Conservation (phyloP, 2,113 vertebrate species). For the Prionailurus viverrinus region DNA sequence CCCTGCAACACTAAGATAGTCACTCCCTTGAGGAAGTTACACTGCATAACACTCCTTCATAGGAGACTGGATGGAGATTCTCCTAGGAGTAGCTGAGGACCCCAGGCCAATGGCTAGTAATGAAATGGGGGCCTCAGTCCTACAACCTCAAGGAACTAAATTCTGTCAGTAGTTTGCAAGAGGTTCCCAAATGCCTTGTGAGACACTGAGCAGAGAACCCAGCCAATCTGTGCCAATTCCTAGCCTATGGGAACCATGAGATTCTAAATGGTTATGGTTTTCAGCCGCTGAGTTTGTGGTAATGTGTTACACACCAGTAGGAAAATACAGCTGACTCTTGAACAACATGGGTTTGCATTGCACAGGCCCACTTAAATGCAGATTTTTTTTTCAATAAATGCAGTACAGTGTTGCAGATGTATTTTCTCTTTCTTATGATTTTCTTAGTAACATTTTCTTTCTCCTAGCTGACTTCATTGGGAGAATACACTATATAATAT, state of each 20-base stretch:
- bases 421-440: background rate
- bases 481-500: background rate
- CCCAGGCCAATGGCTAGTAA: background rate
- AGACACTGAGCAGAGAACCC: background rate
- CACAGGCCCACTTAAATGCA: background rate
- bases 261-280: background rate
- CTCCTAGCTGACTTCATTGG: background rate
- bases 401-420: background rate
- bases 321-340: background rate
- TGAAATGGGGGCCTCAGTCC: background rate
- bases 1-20: background rate
- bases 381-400: background rate
- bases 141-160: background rate
- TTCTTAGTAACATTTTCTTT: background rate
- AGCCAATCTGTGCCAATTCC: background rate
- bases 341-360: background rate
- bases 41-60: background rate
- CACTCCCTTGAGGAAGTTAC: background rate
- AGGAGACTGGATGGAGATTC: background rate
- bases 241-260: background rate
- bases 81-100: background rate
- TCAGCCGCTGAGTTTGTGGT: background rate
- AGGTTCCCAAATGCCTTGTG: background rate
- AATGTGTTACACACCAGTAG: background rate
- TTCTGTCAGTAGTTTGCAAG: background rate